Evolutionary conservation across 1,140 invertebrate species (phyloP).

Genomic region (Pogonomyrmex californicus): DNA sequence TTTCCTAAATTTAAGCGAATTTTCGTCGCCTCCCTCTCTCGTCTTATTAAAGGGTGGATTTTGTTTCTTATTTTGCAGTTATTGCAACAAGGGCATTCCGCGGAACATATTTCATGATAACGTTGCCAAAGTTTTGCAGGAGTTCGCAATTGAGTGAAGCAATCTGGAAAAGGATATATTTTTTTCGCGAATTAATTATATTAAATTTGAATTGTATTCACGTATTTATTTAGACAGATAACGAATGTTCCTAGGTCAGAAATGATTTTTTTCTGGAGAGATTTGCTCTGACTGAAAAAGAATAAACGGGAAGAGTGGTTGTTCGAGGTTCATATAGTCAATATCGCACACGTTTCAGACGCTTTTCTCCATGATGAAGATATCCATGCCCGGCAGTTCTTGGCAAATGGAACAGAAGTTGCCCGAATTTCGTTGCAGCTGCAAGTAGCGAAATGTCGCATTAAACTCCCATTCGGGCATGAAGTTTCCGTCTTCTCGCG

Average conservation of each 20-base stretch:
- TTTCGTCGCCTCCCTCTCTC: constrained; percentile 30
- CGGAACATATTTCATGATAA: constrained; percentile 31
- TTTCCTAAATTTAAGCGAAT: constrained; percentile 55
- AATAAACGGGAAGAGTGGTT: constrained; percentile 7
- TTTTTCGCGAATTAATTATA: constrained; percentile 34
- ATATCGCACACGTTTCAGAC: constrained; percentile 34
- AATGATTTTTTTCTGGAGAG: constrained; percentile 37
- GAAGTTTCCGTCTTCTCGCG: constrained; percentile 51
- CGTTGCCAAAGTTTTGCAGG: constrained; percentile 37
- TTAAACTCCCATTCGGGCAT: constrained; percentile 58
- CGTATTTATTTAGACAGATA: not conserved
- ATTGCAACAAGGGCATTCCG: constrained; percentile 9
- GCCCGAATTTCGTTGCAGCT: constrained; percentile 44
- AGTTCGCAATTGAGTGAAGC: constrained; percentile 8
- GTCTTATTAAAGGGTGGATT: constrained; percentile 48
- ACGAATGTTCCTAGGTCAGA: not conserved
- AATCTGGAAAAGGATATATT: constrained; percentile 8
- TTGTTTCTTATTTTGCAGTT: constrained; percentile 37
- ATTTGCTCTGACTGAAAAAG: not conserved
- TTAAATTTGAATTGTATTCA: not conserved
- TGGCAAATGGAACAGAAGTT: constrained; percentile 55
- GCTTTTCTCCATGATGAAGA: constrained; percentile 56
- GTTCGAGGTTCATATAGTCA: constrained; percentile 58
- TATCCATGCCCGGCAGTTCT: constrained; percentile 42
- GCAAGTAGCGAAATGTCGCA: constrained; percentile 60